Conservation (phyloP, 2,888 invertebrate species). For the Hyalella azteca region DNA sequence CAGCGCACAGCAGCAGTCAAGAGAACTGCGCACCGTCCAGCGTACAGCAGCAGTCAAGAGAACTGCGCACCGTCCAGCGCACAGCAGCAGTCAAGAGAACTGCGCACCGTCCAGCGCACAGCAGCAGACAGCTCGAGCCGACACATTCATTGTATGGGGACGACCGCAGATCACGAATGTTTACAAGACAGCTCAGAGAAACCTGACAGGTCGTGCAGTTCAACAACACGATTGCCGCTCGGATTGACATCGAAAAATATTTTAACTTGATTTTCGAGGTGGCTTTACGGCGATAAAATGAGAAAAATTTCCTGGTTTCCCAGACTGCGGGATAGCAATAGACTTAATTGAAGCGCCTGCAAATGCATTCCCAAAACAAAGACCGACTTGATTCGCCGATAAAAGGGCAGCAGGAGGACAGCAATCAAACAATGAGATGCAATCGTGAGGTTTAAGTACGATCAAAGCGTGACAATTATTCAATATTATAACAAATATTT, state of each 20-base stretch:
- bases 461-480: too few species aligned
- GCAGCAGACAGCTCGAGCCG: not conserved
- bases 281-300: not conserved
- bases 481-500: too few species aligned
- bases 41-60: too few species aligned
- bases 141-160: not conserved
- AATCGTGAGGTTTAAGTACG: not conserved
- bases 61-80: too few species aligned
- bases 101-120: not conserved
- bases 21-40: not conserved
- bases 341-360: not conserved
- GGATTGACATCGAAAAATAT: constrained; percentile 36
- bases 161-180: constrained; percentile 19
- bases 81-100: too few species aligned
- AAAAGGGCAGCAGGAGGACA: not conserved
- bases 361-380: not conserved
- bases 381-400: not conserved
- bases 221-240: constrained; percentile 13
- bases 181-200: not conserved
- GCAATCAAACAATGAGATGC: not conserved
- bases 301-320: constrained; percentile 19
- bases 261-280: constrained; percentile 20
- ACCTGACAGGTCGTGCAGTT: constrained; percentile 18
- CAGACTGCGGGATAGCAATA: not conserved
- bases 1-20: too few species aligned